phyloP scores from a whole-genome alignment of 1,140 invertebrate species.

The Dendroctonus valens region DNA sequence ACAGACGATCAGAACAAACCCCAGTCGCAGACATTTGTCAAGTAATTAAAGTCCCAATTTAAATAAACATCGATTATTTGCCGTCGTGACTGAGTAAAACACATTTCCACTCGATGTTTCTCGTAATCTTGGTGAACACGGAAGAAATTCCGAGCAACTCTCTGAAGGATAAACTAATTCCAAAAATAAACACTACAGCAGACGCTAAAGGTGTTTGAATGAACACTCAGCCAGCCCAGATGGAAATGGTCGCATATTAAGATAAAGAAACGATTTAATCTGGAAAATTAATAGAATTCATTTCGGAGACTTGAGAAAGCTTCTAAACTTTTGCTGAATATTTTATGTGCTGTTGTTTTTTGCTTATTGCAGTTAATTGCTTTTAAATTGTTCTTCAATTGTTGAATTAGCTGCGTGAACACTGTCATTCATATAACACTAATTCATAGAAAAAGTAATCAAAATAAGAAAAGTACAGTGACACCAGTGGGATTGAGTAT shows the following conservation, averaged over 20 bases:
- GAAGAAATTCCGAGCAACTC: slow-evolving; percentile 6
- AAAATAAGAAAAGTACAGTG: neutral
- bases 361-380: too few relatives aligned
- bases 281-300: neutral
- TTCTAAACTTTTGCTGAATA: too few relatives aligned
- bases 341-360: too few relatives aligned
- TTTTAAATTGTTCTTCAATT: neutral
- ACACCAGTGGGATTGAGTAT: neutral
- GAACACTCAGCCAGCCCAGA: slow-evolving; percentile 3
- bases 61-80: too few relatives aligned
- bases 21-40: too few relatives aligned
- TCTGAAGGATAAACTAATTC: neutral
- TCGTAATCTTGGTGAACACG: neutral
- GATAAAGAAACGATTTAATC: neutral
- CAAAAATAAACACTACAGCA: slow-evolving; percentile 8
- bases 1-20: too few relatives aligned
- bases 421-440: neutral
- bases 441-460: neutral
- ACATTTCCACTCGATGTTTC: neutral
- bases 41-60: too few relatives aligned
- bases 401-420: neutral
- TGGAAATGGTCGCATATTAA: neutral
- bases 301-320: too few relatives aligned
- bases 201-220: slow-evolving; percentile 11
- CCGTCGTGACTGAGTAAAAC: too few relatives aligned